Evolutionary conservation across 1,140 invertebrate species (phyloP).

Genomic region (Brachionus angularis): DNA sequence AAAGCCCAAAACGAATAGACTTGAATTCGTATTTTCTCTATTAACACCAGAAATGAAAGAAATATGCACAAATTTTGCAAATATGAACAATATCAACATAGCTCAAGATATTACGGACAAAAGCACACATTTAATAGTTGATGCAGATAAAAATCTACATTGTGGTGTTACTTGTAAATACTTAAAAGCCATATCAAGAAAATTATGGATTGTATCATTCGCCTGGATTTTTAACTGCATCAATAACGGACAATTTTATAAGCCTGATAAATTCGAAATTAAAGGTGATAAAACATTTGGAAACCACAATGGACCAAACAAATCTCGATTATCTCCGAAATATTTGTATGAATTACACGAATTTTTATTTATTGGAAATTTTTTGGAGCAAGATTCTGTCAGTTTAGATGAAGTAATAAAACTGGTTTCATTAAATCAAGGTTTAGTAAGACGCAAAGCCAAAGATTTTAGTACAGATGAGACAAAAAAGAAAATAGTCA

Average conservation of each 20-base stretch:
- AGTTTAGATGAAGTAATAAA: slow-evolving; percentile 24
- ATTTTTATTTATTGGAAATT: slow-evolving; percentile 34
- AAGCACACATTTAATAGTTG: slow-evolving; percentile 26
- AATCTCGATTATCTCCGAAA: background rate
- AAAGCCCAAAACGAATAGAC: background rate
- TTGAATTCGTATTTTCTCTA: slow-evolving; percentile 29
- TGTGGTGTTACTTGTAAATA: slow-evolving; percentile 40
- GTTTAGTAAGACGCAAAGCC: background rate
- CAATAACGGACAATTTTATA: background rate
- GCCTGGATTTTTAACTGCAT: slow-evolving; percentile 31
- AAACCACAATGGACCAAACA: slow-evolving; percentile 16
- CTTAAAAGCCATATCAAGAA: slow-evolving; percentile 29
- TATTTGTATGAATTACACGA: background rate
- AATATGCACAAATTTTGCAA: background rate
- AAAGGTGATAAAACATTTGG: slow-evolving; percentile 39
- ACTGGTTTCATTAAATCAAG: slow-evolving; percentile 4
- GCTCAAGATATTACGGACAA: background rate
- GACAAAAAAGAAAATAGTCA: slow-evolving; percentile 4
- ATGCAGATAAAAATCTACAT: slow-evolving; percentile 25
- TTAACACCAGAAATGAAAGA: slow-evolving; percentile 22
- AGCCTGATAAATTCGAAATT: slow-evolving; percentile 34
- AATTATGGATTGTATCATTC: slow-evolving; percentile 34
- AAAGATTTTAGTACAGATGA: slow-evolving; percentile 26
- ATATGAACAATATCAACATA: slow-evolving; percentile 8
- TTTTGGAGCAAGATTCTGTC: slow-evolving; percentile 13